phyloP scores from a whole-genome alignment of 2,113 vertebrate species.

The Myodes glareolus region DNA sequence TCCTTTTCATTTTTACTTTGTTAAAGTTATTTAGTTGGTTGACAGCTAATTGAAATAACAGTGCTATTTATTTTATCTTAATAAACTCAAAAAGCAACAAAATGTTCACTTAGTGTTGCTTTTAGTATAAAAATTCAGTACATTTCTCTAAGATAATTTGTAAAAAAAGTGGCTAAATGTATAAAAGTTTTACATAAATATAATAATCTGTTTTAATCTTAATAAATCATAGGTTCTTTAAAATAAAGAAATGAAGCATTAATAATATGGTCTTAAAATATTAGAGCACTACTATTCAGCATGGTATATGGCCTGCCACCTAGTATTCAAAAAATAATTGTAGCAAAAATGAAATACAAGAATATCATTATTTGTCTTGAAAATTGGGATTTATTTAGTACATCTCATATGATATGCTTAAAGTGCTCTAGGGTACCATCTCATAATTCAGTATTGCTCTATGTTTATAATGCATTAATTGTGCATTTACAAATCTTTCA shows the following conservation, averaged over 20 bases:
- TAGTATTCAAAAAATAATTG: not conserved
- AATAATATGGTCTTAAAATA: not conserved
- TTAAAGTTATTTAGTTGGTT: not conserved
- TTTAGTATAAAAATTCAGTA: not conserved
- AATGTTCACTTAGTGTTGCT: not conserved
- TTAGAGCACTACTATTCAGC: not conserved
- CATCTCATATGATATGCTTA: not conserved
- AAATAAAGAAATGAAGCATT: not conserved
- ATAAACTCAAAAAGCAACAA: not conserved
- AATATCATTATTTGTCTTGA: not conserved
- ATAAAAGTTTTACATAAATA: not conserved
- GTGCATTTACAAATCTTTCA: conserved; percentile 37
- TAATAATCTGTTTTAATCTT: not conserved
- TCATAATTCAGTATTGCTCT: not conserved
- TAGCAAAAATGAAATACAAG: not conserved
- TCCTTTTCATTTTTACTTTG: not conserved
- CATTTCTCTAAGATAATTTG: not conserved
- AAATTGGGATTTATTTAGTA: not conserved
- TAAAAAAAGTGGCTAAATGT: not conserved
- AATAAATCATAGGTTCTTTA: not conserved
- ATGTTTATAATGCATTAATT: not conserved
- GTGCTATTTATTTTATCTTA: conserved; percentile 6
- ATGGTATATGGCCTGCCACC: not conserved
- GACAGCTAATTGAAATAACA: not conserved
- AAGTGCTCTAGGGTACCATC: not conserved